Base-by-base conservation (phyloP, 2,797 vertebrate genomes). In the Valencia hispanica region DNA sequence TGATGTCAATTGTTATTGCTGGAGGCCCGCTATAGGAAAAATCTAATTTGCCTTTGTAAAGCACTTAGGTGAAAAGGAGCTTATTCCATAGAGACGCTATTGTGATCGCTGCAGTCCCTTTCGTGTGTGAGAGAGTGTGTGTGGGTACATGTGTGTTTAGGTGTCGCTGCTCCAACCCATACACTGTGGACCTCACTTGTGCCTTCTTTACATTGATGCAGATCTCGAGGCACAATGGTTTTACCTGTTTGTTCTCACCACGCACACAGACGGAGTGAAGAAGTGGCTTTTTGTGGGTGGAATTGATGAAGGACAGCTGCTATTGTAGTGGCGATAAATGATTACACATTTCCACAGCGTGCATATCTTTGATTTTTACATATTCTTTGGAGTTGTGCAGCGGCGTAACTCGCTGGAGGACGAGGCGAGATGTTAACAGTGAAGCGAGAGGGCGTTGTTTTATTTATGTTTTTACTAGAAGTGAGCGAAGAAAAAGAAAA, bases 1-100 rank as follows among this genome's bases (percentile, higher is more conserved):
- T 94, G 93, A 94, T 91, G 92, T 93, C 91, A 92, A 74, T 83
- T 91, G 89, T 93, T 94, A 87, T 93, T 94, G 73, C 90, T 94
- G 93, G 93, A 92, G 83, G 88, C 84, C 80, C 8, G 72, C 85
- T 87, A 79, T 88, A 89, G 93, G 90, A 93, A 93, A 90, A 92
- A 87, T 86, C 85, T 85, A 61, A 87, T 91, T 93, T 87, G 85
- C 84, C 79, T 93, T 88, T 90, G 85, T 89, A 84, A 87, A 90
- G 88, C 82, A 71, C 71, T 73, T 77, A 81, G 81, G 86, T 88
- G 86, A 87, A 92, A 92, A 90, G 88, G 55, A 84, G 87, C 91
- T 93, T 91, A 92, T 89, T 87, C 87, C 87, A 92, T 92, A 93
- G 92, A 93, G 90, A 90, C 78, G 30, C 84, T 88, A 90, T 91